Base-by-base conservation (phyloP, 2,888 invertebrate species). In the Dorcus hopei region DNA sequence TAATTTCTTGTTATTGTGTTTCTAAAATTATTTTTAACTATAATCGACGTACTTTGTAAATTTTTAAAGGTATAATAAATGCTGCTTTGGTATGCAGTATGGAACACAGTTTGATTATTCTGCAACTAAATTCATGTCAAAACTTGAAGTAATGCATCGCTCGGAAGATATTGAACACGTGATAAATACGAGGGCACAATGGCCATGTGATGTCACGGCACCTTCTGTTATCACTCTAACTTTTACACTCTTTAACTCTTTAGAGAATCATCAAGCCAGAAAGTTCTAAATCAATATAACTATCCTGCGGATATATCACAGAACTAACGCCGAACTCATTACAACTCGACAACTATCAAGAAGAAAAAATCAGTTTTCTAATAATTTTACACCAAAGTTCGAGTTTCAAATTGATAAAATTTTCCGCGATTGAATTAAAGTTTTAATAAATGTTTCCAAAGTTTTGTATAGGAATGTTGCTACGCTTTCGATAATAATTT, bases 171-270 rank as follows among this genome's bases (percentile, higher is more conserved):
- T 64, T 58, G 55, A 62, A 65, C 62, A 65, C 63, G 70, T 71
- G 71, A 70, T 75, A 73, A 72, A 73, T 73, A 67, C 68, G 62
- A 61, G 43, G 65, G 58, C 70, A 72, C 70, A 74, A 74, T 72
- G 68, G 69, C 71, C 68, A 68, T 67, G 61, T 68, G 70, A 68
- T 71, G 69, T 67, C 66, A 60, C 64, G 67, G 66, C 65, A 65
- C 68, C 68, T 70, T 66, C 64, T 70, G 74, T 72, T 73, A 74
- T 73, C 74, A 72, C 72, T 72, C 72, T 70, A 75, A 75, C 74
- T 75, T 77, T 75, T 72, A 73, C 73, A 72, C 73, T 74, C 72
- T 74, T 74, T 75, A 75, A 74, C 74, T 74, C 76, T 76, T 76
- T 74, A 73, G 74, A 74, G 74, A 73, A 73, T 72, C 75, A 75